phyloP scores from a whole-genome alignment of 2,888 invertebrate species.

The Yponomeuta plumbellus region DNA sequence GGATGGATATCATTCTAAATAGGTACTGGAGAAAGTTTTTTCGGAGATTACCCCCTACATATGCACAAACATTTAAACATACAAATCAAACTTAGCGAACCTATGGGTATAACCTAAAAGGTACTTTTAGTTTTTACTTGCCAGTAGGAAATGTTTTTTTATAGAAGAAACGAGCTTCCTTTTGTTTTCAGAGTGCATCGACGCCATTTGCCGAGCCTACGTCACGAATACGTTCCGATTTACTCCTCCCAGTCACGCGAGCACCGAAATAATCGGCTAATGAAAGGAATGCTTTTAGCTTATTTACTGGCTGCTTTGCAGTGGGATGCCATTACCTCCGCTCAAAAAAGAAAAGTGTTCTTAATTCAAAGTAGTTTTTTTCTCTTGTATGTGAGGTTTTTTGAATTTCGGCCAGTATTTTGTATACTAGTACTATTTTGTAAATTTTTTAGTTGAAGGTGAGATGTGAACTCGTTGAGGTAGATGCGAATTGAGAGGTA shows the following conservation, averaged over 20 bases:
- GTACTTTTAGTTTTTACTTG: no score
- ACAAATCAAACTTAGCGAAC: no score
- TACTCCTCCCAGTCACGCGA: slow-evolving; percentile 44
- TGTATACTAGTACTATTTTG: background rate
- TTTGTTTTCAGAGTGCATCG: background rate
- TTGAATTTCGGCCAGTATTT: background rate
- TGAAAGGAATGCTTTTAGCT: slow-evolving; percentile 40
- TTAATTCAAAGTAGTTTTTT: background rate
- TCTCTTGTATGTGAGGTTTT: background rate
- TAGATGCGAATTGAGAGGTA: background rate
- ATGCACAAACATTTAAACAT: no score
- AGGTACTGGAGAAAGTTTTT: no score
- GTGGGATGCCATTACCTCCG: background rate
- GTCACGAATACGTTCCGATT: slow-evolving; percentile 43
- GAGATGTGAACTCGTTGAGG: background rate
- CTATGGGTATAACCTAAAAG: no score
- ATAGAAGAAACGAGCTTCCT: background rate
- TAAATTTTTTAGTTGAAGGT: background rate
- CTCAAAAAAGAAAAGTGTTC: background rate
- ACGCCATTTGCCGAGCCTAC: background rate
- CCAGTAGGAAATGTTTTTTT: background rate
- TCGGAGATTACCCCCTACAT: no score
- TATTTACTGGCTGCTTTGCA: slow-evolving; percentile 12
- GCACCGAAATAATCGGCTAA: slow-evolving; percentile 47
- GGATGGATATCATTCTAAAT: no score